Conservation (phyloP, 1,140 invertebrate species). For the Heliconius nattereri region DNA sequence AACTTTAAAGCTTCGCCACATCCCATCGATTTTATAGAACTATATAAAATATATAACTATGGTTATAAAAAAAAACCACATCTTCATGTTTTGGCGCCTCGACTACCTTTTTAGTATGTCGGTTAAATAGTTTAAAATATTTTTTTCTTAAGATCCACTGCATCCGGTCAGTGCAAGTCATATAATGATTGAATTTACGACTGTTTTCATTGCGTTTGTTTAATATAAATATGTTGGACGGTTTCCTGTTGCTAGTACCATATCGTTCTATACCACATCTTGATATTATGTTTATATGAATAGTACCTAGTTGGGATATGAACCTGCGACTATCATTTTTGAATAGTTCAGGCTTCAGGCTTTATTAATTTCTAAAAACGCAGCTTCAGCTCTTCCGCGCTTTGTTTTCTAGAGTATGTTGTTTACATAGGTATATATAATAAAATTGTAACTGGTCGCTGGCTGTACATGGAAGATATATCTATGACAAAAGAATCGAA, state of each 20-base stretch:
- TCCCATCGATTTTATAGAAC: conserved; percentile 64
- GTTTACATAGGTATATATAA: too few relatives aligned
- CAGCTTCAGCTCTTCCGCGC: too few relatives aligned
- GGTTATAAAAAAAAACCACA: conserved; percentile 60
- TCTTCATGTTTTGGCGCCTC: conserved; percentile 46
- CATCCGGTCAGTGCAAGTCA: conserved; percentile 67
- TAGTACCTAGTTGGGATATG: background rate
- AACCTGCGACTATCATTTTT: background rate
- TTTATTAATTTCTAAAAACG: too few relatives aligned
- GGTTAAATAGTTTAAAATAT: conserved; percentile 61
- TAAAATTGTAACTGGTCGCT: too few relatives aligned
- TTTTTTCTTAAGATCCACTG: conserved; percentile 68
- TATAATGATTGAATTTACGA: conserved; percentile 75
- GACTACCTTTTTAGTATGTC: conserved; percentile 54
- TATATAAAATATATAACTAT: conserved; percentile 50
- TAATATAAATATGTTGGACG: conserved; percentile 72
- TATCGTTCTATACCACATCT: background rate
- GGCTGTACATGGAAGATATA: too few relatives aligned
- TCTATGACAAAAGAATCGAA: too few relatives aligned
- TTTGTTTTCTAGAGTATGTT: too few relatives aligned
- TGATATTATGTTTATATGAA: background rate
- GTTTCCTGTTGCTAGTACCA: conserved; percentile 64
- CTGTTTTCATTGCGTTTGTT: conserved; percentile 77
- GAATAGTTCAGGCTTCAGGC: too few relatives aligned
- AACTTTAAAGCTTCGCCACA: conserved; percentile 57